Conservation (phyloP, 1,140 invertebrate genomes). For the Nixonia krombeini region DNA sequence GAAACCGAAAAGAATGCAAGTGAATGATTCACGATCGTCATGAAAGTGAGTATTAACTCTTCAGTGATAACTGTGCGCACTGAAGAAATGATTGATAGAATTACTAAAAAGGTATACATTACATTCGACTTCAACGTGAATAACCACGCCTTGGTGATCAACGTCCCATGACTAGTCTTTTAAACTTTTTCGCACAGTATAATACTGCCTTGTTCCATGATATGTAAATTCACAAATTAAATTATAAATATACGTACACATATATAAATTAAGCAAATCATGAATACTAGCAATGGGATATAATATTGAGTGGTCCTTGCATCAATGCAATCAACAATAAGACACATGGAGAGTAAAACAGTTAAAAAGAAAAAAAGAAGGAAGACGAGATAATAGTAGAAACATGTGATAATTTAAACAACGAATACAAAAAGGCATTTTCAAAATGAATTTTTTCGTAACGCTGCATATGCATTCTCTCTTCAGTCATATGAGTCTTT, state of each 20-base stretch:
- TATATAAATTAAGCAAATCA: conserved; percentile 69
- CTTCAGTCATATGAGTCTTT: conserved; percentile 30
- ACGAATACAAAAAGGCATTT: conserved; percentile 44
- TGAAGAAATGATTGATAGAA: too few relatives aligned
- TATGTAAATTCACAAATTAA: too few relatives aligned
- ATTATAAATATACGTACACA: conserved; percentile 58
- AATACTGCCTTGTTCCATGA: too few relatives aligned
- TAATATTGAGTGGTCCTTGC: conserved; percentile 72
- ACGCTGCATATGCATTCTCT: conserved; percentile 21
- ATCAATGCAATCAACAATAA: conserved; percentile 69
- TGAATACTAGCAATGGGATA: conserved; percentile 69
- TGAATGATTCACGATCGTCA: too few relatives aligned
- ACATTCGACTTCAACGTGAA: too few relatives aligned
- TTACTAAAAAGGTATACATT: too few relatives aligned
- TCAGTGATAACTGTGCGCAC: too few relatives aligned
- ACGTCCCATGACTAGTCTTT: too few relatives aligned
- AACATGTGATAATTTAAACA: conserved; percentile 49
- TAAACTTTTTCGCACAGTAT: too few relatives aligned
- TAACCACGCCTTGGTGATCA: too few relatives aligned
- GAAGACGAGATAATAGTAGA: conserved; percentile 33
- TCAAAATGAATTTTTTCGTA: conserved; percentile 13
- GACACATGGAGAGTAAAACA: conserved; percentile 54
- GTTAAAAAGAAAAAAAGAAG: conserved; percentile 35
- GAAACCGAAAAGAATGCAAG: too few relatives aligned
- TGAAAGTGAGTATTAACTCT: too few relatives aligned